Evolutionary conservation across 2,113 vertebrate species (phyloP).

Genomic region (Xenopus laevis): DNA sequence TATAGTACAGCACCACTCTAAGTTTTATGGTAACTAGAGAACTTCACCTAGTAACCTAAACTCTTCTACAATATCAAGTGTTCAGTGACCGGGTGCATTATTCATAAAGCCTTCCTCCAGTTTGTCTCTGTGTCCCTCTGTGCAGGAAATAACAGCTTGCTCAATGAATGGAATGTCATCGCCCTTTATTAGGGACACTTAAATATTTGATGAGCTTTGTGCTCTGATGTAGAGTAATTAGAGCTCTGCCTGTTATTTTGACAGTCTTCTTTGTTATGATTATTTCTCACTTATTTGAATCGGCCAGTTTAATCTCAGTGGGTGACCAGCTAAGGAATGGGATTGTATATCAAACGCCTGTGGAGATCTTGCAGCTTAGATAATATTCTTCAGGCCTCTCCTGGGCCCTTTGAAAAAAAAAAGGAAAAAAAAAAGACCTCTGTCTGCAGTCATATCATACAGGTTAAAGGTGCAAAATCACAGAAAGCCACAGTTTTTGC

Average conservation of each 20-base stretch:
- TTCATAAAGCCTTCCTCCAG: constrained; percentile 47
- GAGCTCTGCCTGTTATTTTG: constrained; percentile 47
- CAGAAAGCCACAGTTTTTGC: neutral
- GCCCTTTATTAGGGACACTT: constrained; percentile 53
- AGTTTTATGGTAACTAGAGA: constrained; percentile 43
- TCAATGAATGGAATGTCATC: constrained; percentile 50
- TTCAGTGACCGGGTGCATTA: constrained; percentile 37
- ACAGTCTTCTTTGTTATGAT: constrained; percentile 36
- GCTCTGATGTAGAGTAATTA: constrained; percentile 46
- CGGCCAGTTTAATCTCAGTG: constrained; percentile 50
- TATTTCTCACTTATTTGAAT: constrained; percentile 35
- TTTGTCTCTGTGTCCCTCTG: neutral
- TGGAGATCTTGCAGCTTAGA: neutral
- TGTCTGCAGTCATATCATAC: neutral
- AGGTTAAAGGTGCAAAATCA: neutral
- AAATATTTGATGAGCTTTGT: constrained; percentile 56
- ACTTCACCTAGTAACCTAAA: constrained; percentile 31
- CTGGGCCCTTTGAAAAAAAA: neutral
- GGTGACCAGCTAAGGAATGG: constrained; percentile 18
- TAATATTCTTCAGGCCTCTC: neutral
- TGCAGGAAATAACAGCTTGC: constrained; percentile 26
- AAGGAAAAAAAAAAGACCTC: neutral
- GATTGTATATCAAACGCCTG: constrained; percentile 18
- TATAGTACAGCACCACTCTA: neutral
- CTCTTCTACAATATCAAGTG: neutral